Percentiles rank a stretch among this genome's conserved stretches.
phyloP scores from a whole-genome alignment of 2,113 vertebrate genomes.

The Promerops cafer region DNA sequence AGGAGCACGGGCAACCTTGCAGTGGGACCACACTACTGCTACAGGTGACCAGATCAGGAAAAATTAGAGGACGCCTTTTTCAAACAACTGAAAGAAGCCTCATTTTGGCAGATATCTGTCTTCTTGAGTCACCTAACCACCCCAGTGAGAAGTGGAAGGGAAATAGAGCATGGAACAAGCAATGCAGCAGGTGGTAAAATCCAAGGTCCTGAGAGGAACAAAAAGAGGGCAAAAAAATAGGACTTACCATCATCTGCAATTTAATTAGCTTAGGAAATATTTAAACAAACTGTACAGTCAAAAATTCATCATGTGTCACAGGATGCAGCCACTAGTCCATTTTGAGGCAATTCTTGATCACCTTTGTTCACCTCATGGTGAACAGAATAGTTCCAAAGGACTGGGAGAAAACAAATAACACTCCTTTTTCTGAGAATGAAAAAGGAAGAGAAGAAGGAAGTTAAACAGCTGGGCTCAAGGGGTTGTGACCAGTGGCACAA shows the following conservation, averaged over 20 bases:
- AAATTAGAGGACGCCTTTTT: background rate
- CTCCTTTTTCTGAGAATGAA: accelerated
- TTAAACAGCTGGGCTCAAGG: background rate
- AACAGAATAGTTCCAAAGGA: background rate
- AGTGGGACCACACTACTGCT: background rate
- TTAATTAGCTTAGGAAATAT: background rate
- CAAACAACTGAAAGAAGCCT: background rate
- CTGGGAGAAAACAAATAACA: background rate
- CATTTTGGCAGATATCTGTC: background rate
- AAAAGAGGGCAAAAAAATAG: background rate
- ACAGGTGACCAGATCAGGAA: background rate
- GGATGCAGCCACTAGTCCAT: background rate
- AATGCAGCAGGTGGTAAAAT: background rate
- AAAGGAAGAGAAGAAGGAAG: background rate
- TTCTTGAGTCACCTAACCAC: background rate
- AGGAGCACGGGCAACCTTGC: background rate
- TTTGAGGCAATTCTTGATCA: background rate
- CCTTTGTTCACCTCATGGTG: background rate
- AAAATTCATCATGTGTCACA: background rate
- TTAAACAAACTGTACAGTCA: background rate
- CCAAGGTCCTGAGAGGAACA: background rate
- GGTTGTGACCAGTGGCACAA: background rate
- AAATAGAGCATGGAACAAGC: background rate
- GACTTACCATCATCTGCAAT: background rate
- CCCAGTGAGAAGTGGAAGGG: background rate